A percentile compares a stretch with the other conserved stretches of the same genome.
Conservation (phyloP, 2,797 vertebrate genomes). For the Sebastes melanostomus region DNA sequence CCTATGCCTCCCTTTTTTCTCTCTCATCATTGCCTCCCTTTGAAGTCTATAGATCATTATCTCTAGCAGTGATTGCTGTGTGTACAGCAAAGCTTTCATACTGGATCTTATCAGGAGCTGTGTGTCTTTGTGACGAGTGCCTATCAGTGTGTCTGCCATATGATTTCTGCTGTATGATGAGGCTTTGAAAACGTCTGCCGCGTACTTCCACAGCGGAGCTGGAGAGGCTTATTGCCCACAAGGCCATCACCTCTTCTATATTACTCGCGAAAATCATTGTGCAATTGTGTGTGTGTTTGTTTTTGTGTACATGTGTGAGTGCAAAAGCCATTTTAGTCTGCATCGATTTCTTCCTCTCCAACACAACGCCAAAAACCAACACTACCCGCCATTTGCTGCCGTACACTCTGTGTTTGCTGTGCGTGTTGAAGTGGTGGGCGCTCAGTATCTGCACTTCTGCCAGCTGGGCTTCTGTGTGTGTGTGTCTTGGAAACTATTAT, state of each 20-base stretch:
- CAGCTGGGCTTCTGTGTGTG: not conserved
- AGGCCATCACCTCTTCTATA: conserved; percentile 51
- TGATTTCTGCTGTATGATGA: conserved; percentile 38
- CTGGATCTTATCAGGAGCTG: conserved; percentile 29
- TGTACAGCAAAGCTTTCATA: conserved; percentile 22
- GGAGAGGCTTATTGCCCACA: conserved; percentile 40
- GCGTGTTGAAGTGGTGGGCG: not conserved
- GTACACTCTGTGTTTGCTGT: not conserved
- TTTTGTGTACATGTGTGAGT: not conserved
- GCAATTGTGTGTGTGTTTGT: conserved; percentile 25
- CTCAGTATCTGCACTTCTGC: not conserved
- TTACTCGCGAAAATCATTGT: conserved; percentile 48
- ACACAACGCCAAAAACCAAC: not conserved
- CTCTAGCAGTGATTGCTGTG: conserved; percentile 25
- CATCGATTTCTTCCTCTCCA: conserved; percentile 35
- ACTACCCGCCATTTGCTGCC: not conserved
- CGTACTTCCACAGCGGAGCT: conserved; percentile 22
- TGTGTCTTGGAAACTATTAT: not conserved
- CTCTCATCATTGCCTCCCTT: conserved; percentile 28
- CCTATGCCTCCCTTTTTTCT: not conserved
- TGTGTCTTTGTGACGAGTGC: conserved; percentile 32
- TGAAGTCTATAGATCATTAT: conserved; percentile 43
- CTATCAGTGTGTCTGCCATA: conserved; percentile 36
- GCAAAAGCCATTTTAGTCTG: conserved; percentile 37
- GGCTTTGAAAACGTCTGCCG: conserved; percentile 42